Evolutionary conservation across 2,797 vertebrate species (phyloP), one percentile per base, ranked within the genome.

Genomic region (Gastrophryne carolinensis): DNA sequence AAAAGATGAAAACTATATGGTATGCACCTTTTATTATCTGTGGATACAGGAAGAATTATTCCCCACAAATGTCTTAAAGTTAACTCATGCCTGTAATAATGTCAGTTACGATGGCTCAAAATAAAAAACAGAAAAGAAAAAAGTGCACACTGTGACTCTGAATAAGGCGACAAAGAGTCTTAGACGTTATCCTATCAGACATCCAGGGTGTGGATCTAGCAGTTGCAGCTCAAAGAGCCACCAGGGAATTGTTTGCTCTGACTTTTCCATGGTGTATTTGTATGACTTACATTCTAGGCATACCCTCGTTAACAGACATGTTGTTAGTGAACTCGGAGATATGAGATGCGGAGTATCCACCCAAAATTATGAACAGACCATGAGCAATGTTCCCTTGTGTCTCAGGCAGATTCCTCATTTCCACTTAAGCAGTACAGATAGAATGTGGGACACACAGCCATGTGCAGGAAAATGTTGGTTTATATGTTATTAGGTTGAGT

Each of bases 121-220:
- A n/a, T n/a, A n/a, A n/a, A n/a, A n/a, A n/a, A n/a, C n/a, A n/a
- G n/a, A n/a, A n/a, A 41, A 32, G 24, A 37, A 19, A 34, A 15
- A 29, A 34, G 12, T 24, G 11, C 24, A 26, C 29, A 1, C 15
- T 17, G 32, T 23, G 49, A 13, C 66, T 23, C n/a, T 32, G 62
- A 29, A 24, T 5, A 37, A 21, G 30, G 32, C 27, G 9, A 29
- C 11, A 58, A 37, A 19, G 15, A 63, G 49, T 54, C 52, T 3
- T 21, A 63, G 26, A 9, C n/a, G 27, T 19, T 10, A 34, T 69
- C 34, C 32, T 24, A 8, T 7, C 52, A 72, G 67, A 54, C 58
- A 30, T 32, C 57, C 5, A 58, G 75, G 75, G 75, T 65, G 75
- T 65, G 75, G 30, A 58, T 12, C 11, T 19, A 10, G 64, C 27